These are phyloP conservation scores for Diaperis boleti DNA, from an alignment of 2,888 invertebrate genomes.

Conservation along the genomic window DNA sequence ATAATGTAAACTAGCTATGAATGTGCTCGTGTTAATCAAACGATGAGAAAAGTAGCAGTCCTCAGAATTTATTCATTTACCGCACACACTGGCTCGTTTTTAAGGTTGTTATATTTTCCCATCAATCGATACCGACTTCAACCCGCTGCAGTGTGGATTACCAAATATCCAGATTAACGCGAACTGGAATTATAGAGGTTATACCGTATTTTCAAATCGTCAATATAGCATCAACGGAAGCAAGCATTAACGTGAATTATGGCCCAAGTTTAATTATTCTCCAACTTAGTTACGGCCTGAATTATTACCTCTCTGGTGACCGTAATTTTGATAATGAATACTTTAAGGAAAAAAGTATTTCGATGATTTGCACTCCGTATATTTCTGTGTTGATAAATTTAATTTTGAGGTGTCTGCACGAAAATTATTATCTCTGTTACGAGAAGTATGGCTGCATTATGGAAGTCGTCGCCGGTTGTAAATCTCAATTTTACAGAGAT, in stretches of 20 bases:
- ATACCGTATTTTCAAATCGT: constrained; percentile 20
- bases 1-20: too few species aligned
- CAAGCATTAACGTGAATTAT: constrained; percentile 24
- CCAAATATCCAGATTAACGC: too few species aligned
- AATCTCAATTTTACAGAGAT: constrained; percentile 35
- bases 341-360: neutral
- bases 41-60: too few species aligned
- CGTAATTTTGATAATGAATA: constrained; percentile 2
- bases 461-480: constrained; percentile 29
- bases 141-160: too few species aligned
- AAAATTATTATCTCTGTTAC: constrained; percentile 33
- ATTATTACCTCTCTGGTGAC: constrained; percentile 1
- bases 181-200: too few species aligned
- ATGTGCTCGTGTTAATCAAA: too few species aligned
- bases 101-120: too few species aligned
- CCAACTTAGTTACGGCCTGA: constrained; percentile 4
- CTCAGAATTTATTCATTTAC: too few species aligned
- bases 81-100: too few species aligned
- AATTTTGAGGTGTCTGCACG: constrained; percentile 33
- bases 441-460: constrained; percentile 32
- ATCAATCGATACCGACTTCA: too few species aligned
- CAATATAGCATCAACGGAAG: constrained; percentile 18
- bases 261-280: constrained; percentile 23
- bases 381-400: constrained; percentile 28
- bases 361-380: neutral